These are phyloP conservation scores for Megalops atlanticus DNA, from an alignment of 2,113 vertebrate species.

Conservation along the genomic window DNA sequence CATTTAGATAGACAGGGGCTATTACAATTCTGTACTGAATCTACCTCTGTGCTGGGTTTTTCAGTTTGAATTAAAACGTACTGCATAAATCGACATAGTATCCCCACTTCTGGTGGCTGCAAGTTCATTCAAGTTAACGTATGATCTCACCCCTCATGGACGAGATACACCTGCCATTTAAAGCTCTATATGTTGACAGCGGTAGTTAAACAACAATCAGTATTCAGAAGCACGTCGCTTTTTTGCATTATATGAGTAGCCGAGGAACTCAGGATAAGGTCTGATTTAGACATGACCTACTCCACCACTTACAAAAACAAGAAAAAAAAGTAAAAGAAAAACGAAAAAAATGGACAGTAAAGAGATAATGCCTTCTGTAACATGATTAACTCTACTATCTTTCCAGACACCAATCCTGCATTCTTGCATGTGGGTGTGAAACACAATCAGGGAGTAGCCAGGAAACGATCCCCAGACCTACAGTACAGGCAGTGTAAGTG, in stretches of 20 bases:
- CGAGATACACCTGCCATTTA: no score
- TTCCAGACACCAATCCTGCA: not conserved
- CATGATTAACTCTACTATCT: not conserved
- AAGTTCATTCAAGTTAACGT: not conserved
- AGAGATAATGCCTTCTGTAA: no score
- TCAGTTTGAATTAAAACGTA: no score
- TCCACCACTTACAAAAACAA: not conserved
- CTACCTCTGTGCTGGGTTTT: no score
- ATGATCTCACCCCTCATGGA: no score
- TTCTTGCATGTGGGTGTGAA: not conserved
- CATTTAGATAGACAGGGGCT: no score
- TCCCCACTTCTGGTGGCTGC: not conserved
- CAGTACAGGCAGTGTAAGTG: not conserved
- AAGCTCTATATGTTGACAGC: no score
- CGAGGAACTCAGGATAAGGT: not conserved
- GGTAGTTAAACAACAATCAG: no score
- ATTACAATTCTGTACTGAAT: no score
- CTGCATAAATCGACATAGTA: not conserved
- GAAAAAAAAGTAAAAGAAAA: no score
- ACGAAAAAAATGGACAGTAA: not conserved
- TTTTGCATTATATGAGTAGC: no score
- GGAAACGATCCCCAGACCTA: not conserved
- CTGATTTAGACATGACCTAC: not conserved
- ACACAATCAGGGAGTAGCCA: not conserved
- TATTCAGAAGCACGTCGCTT: no score